phyloP scores from a whole-genome alignment of 2,113 vertebrate genomes.

The Cercopithecus mona region DNA sequence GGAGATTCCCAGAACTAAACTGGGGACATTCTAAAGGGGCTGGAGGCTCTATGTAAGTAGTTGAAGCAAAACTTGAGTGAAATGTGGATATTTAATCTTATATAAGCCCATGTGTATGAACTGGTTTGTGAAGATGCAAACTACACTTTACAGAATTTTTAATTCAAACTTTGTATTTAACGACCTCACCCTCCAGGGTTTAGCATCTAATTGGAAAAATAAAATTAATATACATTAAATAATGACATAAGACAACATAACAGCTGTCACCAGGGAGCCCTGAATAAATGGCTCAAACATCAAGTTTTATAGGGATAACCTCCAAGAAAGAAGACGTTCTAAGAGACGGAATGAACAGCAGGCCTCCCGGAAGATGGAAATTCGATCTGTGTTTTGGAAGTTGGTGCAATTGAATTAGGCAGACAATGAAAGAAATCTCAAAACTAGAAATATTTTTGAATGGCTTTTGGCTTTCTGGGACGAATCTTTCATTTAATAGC shows the following conservation, averaged over 20 bases:
- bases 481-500: too few species aligned
- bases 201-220: conserved; percentile 61
- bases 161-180: conserved; percentile 47
- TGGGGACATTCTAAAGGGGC: neutral
- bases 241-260: conserved; percentile 48
- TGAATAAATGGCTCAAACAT: conserved; percentile 17
- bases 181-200: conserved; percentile 21
- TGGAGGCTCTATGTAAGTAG: neutral
- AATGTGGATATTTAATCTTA: neutral
- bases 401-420: conserved; percentile 20
- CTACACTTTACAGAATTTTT: conserved; percentile 46
- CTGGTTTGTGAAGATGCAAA: neutral
- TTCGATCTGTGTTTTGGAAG: conserved; percentile 6
- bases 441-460: conserved; percentile 24
- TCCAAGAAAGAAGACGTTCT: conserved; percentile 39
- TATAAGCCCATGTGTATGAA: conserved; percentile 30
- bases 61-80: neutral
- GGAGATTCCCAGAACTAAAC: neutral
- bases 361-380: neutral
- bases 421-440: neutral
- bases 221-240: conserved; percentile 74
- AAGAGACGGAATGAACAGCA: neutral
- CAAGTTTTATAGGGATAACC: conserved; percentile 47
- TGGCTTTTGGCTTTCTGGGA: conserved; percentile 4
- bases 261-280: conserved; percentile 43